These are phyloP conservation scores for Bradypodion pumilum DNA, from an alignment of 2,797 vertebrate genomes.

Conservation along the genomic window DNA sequence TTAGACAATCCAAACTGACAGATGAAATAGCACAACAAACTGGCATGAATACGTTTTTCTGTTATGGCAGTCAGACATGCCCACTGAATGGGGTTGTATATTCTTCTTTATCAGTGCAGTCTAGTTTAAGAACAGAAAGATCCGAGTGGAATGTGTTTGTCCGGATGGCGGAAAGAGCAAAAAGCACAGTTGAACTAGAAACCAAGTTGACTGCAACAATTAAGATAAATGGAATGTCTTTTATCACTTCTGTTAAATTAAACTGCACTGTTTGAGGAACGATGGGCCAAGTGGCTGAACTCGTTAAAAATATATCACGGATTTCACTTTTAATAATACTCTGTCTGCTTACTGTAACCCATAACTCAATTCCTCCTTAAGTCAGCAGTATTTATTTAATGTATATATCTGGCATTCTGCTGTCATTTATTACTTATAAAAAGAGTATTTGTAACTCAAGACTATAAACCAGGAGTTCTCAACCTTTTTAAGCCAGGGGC, in stretches of 20 bases:
- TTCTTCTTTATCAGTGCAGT: slow-evolving; percentile 11
- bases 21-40: neutral
- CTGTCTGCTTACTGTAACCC: slow-evolving; percentile 61
- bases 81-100: neutral
- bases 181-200: slow-evolving; percentile 32
- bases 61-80: too few relatives aligned
- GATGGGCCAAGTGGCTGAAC: slow-evolving; percentile 56
- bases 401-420: slow-evolving; percentile 34
- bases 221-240: slow-evolving; percentile 66
- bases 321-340: slow-evolving; percentile 54
- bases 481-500: too few relatives aligned
- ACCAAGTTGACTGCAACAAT: slow-evolving; percentile 63
- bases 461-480: too few relatives aligned
- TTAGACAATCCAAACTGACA: neutral
- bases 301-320: slow-evolving; percentile 57
- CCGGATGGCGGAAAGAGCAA: slow-evolving; percentile 43
- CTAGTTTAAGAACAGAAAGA: slow-evolving; percentile 34
- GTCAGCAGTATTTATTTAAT: slow-evolving; percentile 31
- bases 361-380: slow-evolving; percentile 10
- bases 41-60: neutral
- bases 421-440: slow-evolving; percentile 37
- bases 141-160: slow-evolving; percentile 37
- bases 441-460: slow-evolving; percentile 17
- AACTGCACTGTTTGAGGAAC: slow-evolving; percentile 49
- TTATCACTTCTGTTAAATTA: slow-evolving; percentile 60